phyloP scores from a whole-genome alignment of 1,140 invertebrate genomes.

The Matsumurasca onukii region DNA sequence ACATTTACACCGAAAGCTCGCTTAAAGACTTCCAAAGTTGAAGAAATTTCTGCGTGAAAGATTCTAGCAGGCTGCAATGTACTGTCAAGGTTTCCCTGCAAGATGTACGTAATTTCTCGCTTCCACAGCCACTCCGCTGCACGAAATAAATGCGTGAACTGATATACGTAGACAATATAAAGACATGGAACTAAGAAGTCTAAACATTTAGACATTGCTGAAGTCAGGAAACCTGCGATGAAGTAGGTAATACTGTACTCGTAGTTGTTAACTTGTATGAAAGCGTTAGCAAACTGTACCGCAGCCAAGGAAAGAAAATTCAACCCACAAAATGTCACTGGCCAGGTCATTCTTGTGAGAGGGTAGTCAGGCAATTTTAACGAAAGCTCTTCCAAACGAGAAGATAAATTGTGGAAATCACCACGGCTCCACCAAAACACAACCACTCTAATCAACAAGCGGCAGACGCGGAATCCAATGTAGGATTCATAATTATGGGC shows the following conservation, averaged over 20 bases:
- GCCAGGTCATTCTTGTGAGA: no score
- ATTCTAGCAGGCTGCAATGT: conserved; percentile 6
- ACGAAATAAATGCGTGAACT: neutral
- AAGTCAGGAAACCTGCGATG: neutral
- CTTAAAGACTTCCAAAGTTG: neutral
- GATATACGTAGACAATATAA: neutral
- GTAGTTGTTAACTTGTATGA: neutral
- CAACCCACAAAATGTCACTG: neutral
- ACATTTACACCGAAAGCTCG: neutral
- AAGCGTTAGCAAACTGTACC: neutral
- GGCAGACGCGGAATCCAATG: neutral
- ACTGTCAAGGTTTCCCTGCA: neutral
- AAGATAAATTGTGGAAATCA: neutral
- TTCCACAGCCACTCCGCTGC: conserved; percentile 1
- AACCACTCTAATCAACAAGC: neutral
- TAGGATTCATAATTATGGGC: neutral
- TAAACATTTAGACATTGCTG: neutral
- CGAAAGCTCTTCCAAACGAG: neutral
- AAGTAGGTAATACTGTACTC: neutral
- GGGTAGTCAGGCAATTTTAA: no score
- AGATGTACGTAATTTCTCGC: neutral
- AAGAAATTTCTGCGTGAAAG: conserved; percentile 13
- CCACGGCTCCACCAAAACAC: conserved; percentile 3
- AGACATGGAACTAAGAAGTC: neutral
- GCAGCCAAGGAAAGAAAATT: neutral